Conservation (phyloP, 2,113 vertebrate genomes). For the Hemiprocne comata region DNA sequence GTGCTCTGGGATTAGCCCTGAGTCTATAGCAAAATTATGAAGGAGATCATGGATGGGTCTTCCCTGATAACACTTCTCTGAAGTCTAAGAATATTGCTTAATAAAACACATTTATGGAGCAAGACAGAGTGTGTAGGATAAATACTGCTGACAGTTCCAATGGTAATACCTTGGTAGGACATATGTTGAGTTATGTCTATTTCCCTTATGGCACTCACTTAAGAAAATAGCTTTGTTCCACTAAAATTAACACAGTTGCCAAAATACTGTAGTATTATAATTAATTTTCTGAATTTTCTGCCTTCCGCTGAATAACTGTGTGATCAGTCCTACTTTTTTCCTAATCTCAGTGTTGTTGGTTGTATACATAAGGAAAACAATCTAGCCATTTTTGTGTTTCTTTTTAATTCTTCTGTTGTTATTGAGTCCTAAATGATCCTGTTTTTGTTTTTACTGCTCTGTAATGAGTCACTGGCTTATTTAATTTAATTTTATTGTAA, state of each 20-base stretch:
- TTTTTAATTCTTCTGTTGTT: slow-evolving; percentile 30
- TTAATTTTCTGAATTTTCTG: background rate
- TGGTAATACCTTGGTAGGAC: background rate
- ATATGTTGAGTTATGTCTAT: background rate
- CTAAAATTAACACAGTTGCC: background rate
- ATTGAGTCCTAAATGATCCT: slow-evolving; percentile 56
- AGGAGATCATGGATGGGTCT: background rate
- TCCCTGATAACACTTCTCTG: background rate
- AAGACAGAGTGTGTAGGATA: background rate
- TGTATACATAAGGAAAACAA: background rate
- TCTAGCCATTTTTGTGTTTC: slow-evolving; percentile 12
- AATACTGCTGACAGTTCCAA: background rate
- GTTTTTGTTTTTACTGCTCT: slow-evolving; percentile 77
- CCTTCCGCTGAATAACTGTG: background rate
- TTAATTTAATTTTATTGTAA: slow-evolving; percentile 81
- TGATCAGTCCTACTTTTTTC: background rate
- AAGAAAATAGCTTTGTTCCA: background rate
- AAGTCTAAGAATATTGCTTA: background rate
- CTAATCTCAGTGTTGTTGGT: background rate
- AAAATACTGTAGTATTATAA: background rate
- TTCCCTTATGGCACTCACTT: background rate
- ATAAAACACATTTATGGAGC: background rate
- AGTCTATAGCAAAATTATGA: background rate
- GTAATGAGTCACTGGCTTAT: slow-evolving; percentile 80
- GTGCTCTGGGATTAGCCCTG: background rate